phyloP scores from a whole-genome alignment of 2,113 vertebrate species.

The Trogon surrucura region DNA sequence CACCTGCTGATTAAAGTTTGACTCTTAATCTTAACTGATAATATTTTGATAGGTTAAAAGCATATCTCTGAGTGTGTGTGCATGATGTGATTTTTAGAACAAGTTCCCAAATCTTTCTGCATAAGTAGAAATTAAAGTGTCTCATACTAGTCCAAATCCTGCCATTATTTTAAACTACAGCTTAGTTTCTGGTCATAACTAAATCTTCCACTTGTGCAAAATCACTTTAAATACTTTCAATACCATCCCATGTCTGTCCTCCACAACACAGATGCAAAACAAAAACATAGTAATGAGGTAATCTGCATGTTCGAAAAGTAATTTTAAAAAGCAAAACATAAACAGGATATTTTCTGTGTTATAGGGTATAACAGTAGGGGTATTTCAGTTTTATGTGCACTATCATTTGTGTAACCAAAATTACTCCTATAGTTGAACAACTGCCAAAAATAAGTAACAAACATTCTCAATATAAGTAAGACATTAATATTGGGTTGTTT shows the following conservation, averaged over 20 bases:
- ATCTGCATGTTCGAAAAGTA: not conserved
- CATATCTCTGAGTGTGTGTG: not conserved
- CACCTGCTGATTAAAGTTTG: not conserved
- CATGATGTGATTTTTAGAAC: not conserved
- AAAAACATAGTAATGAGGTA: not conserved
- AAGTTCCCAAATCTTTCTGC: not conserved
- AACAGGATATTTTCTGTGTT: not conserved
- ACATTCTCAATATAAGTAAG: not conserved
- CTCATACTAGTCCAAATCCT: not conserved
- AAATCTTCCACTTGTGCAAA: not conserved
- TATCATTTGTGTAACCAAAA: not conserved
- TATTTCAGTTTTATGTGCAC: not conserved
- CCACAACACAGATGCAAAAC: not conserved
- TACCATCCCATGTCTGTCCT: not conserved
- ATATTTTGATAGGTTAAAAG: not conserved
- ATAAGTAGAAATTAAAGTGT: not conserved
- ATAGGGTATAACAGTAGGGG: not conserved
- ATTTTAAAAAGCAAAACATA: not conserved
- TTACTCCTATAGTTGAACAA: not conserved
- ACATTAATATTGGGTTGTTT: not conserved
- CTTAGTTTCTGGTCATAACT: not conserved
- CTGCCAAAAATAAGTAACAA: not conserved
- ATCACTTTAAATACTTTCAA: not conserved
- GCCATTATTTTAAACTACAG: not conserved
- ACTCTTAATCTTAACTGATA: constrained; percentile 24